phyloP scores from a whole-genome alignment of 1,140 invertebrate genomes.

The Dufourea novaeangliae region DNA sequence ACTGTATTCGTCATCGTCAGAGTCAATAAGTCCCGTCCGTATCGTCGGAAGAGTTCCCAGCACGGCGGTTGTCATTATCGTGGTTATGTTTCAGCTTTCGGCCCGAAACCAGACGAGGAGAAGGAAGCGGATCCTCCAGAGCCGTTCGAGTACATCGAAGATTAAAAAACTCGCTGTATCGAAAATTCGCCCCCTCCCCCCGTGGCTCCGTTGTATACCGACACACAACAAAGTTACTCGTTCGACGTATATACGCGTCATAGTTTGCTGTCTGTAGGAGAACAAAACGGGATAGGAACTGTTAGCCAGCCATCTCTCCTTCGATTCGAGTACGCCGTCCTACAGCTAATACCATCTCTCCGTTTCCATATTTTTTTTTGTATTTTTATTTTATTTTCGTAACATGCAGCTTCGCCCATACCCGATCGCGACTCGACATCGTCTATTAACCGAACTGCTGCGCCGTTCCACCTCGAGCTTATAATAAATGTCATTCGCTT shows the following conservation, averaged over 20 bases:
- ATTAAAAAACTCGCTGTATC: constrained; percentile 81
- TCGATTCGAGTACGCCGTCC: not conserved
- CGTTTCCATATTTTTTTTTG: not conserved
- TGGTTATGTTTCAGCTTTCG: constrained; percentile 86
- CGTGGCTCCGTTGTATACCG: not conserved
- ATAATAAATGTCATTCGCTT: constrained; percentile 32
- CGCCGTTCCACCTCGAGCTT: not conserved
- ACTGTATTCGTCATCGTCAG: not conserved
- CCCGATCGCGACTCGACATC: not conserved
- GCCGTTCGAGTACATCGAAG: constrained; percentile 97
- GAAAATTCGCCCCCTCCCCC: not conserved
- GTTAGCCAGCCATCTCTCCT: not conserved
- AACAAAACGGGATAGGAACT: not conserved
- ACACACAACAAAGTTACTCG: not conserved
- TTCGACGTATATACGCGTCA: not conserved
- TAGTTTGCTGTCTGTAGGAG: not conserved
- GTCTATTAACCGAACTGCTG: not conserved
- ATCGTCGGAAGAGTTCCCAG: not conserved
- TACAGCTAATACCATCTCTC: not conserved
- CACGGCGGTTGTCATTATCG: not conserved
- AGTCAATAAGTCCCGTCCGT: too few relatives aligned
- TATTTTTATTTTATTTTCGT: constrained; percentile 10
- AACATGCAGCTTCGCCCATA: not conserved
- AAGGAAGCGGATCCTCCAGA: constrained; percentile 98
- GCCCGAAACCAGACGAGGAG: constrained; percentile 96